Base-by-base conservation (phyloP, 2,888 invertebrate species). In the Oscheius sp. region DNA sequence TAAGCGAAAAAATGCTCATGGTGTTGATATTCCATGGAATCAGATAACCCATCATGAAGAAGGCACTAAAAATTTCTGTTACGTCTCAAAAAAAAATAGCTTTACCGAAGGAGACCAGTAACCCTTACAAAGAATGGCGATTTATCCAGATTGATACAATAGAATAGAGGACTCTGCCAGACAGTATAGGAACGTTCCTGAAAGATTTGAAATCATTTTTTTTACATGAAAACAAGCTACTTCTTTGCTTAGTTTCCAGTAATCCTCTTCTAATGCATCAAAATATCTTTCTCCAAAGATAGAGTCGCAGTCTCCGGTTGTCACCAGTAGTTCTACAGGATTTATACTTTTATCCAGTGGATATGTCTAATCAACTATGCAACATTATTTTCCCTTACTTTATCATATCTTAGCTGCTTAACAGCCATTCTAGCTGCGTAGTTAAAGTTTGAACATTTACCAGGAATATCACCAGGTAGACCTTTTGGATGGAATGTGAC, bases 11-110 rank as follows among this genome's bases (percentile, higher is more conserved):
- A 61, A 81, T 79, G 71, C 80, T 80, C 81, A 81, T 81, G 2
- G 82, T 82, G 73, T 82, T 82, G 72, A 81, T 80, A 57, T 80
- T 80, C 81, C 82, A 82, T 57, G 82, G 82, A 30, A 81, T 81
- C 28, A 81, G 71, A 45, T 80, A 80, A 44, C 80, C 82, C 77
- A 82, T 82, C 82, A 82, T 82, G 67, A 82, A 82, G 70, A 82
- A 79, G 12, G 80, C 78, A 62, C 78, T 70, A 38, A 30, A 62
- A 6, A n/a, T 17, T 17, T 24, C 45, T 41, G 41, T 26, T 44
- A 24, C 44, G 41, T 14, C 9, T 33, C 4, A 14, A 45, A 8
- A n/a, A 2, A 12, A 17, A 45, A 41, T 22, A n/a, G n/a, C n/a
- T n/a, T n/a, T n/a, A 63, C 68, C 69, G 24, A n/a, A 78, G 59